Base-by-base conservation (phyloP, 2,113 vertebrate species). In the Trichomycterus rosablanca region DNA sequence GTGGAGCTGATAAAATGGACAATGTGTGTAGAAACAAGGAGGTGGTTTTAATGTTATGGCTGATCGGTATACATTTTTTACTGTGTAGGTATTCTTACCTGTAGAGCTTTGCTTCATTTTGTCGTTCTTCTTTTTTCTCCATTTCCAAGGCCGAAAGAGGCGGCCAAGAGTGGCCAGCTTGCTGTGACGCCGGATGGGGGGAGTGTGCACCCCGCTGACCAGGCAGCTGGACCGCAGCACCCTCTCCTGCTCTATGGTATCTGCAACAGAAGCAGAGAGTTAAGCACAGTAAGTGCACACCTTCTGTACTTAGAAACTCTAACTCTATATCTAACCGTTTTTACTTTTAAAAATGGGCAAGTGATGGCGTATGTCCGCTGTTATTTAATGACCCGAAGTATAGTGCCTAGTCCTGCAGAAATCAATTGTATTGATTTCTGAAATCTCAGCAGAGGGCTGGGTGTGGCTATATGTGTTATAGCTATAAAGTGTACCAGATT, bases 61-160 rank as follows among this genome's bases (percentile, higher is more conserved):
- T n/a, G n/a, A n/a, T n/a, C n/a, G n/a, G n/a, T n/a, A n/a, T n/a
- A n/a, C n/a, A n/a, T n/a, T n/a, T n/a, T n/a, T n/a, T n/a, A n/a
- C n/a, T n/a, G n/a, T n/a, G n/a, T n/a, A n/a, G n/a, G n/a, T n/a
- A n/a, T 12, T 22, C 78, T 75, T 76, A 98, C 95, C 95, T 78
- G 93, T 91, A 2, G 95, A 93, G 0, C 93, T 96, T 84, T 97
- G 94, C 80, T 97, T 98, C 49, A 97, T 81, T 44, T 98, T 98
- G 57, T 98, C 95, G 0, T 85, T 95, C 88, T 97, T 98, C 91
- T 97, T 98, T 94, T 98, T 98, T 78, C 95, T 80, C 95, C 95
- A 98, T 59, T 98, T 98, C 95, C 95, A 98, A 1, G 95, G 95
- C 68, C 95, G 94, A 85, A 98, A 98, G 82, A 98, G 93, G 77